Base-by-base conservation (phyloP, 2,888 invertebrate species). In the Cryptophagus acutangulus region DNA sequence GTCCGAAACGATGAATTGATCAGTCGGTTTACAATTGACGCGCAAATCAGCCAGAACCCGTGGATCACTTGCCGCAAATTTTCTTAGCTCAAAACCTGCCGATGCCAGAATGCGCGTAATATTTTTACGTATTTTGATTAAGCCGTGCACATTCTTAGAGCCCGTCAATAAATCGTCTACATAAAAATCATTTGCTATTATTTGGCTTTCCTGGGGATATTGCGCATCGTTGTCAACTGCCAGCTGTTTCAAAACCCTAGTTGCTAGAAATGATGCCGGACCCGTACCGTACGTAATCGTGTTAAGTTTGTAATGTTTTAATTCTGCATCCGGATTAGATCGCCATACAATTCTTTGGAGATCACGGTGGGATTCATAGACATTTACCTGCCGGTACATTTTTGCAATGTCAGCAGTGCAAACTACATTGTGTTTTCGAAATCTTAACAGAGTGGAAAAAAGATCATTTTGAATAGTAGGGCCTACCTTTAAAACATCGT, bases 111-210 rank as follows among this genome's bases (percentile, higher is more conserved):
- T 15, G 10, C 10, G 4, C 8, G 5, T 4, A 10, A 28, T 6
- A 5, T n/a, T 4, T 10, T 16, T n/a, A n/a, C 31, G 31, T 5
- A 31, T 13, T 15, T 3, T 5, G 5, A 31, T 15, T 15, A 31
- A 16, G 3, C n/a, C 15, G 5, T 35, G 25, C 1, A 40, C 13
- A 8, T 41, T 15, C 18, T 40, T 17, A 31, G 36, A 8, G n/a
- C 46, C 46, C 18, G 37, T 26, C 2, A 42, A 10, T 13, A 45
- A 29, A 9, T 41, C 45, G 36, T 46, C 46, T 1, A 48, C 43
- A 24, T 46, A 49, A 20, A 41, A 2, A 17, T 24, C 26, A n/a
- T 26, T 26, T 3, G n/a, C 3, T 4, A 26, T 26, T 6, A 26
- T 3, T 6, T 8, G 9, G 3, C 15, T 15, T 5, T n/a, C 12